Evolutionary conservation across 1,140 invertebrate species (phyloP).

Genomic region (Contarinia nasturtii): DNA sequence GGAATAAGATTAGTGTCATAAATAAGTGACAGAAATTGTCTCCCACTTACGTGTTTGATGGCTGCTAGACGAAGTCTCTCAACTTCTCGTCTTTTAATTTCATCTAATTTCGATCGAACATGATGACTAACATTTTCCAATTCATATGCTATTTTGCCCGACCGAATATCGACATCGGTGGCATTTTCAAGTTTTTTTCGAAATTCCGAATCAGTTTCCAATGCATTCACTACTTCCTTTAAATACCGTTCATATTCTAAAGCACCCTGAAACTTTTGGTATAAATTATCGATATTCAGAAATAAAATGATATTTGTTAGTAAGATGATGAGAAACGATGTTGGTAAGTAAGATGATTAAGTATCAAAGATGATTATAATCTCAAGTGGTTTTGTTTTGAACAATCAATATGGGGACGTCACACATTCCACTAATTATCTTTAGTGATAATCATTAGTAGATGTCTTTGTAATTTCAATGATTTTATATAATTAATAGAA

Average conservation of each 20-base stretch:
- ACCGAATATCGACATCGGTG: conserved; percentile 59
- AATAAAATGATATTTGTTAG: neutral
- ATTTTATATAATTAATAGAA: too few species aligned
- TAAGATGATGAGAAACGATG: too few species aligned
- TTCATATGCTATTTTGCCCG: conserved; percentile 78
- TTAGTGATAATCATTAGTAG: too few species aligned
- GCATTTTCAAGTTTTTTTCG: conserved; percentile 63
- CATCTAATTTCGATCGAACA: conserved; percentile 74
- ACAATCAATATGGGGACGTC: too few species aligned
- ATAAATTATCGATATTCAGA: neutral
- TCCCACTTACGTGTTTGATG: conserved; percentile 22
- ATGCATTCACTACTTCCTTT: conserved; percentile 61
- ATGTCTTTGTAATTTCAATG: too few species aligned
- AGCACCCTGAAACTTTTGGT: conserved; percentile 15
- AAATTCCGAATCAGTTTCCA: conserved; percentile 72
- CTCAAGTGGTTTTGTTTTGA: too few species aligned
- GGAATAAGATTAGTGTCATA: neutral
- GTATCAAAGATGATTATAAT: too few species aligned
- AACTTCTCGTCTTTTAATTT: conserved; percentile 81
- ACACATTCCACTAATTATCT: too few species aligned
- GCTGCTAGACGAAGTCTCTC: conserved; percentile 54
- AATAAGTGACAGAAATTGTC: neutral
- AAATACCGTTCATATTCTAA: conserved; percentile 71
- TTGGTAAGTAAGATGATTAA: too few species aligned
- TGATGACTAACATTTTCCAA: conserved; percentile 77